Evolutionary conservation across 2,113 vertebrate genomes (phyloP), one percentile per base, ranked within the genome.

Genomic region (Nicator chloris): DNA sequence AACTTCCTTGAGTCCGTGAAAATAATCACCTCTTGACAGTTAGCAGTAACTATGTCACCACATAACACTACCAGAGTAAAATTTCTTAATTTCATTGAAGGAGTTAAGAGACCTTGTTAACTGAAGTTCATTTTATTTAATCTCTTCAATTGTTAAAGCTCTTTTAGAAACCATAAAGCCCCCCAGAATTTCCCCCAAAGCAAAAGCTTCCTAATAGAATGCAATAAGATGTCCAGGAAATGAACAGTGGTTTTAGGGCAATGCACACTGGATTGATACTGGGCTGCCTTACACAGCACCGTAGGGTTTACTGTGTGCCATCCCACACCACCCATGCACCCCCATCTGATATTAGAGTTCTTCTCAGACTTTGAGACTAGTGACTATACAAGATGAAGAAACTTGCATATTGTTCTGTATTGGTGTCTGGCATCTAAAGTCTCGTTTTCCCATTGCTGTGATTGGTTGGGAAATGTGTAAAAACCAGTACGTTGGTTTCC

Each of bases 401-500:
- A 86, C 72, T 75, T 81, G 60, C 85, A 24, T 83, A 83, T 93
- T 59, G 79, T 93, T 75, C 70, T 13, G 49, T 94, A 71, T 83
- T 40, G 71, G 56, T 95, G 93, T 93, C 90, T 95, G 88, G 57
- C 91, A 91, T 97, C 96, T 96, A 95, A 90, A 92, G 95, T 97
- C 93, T 93, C 3, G 27, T 96, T 95, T 98, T 97, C 95, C 96
- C 92, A 87, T 92, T 96, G 95, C 92, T 96, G 96, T 95, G 96
- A 94, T 93, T 92, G 96, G 92, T 96, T 97, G 97, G 97, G 95
- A 97, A 97, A 94, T 97, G 93, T 97, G 68, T 95, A 39, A 82
- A 94, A 96, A 56, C 8, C 66, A 92, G 72, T 93, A 79, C 15
- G 2, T 73, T 92, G 73, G 63, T 93, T 96, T 97, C 96, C 95